Conservation (phyloP, 2,113 vertebrate genomes). For the Scophthalmus maximus region DNA sequence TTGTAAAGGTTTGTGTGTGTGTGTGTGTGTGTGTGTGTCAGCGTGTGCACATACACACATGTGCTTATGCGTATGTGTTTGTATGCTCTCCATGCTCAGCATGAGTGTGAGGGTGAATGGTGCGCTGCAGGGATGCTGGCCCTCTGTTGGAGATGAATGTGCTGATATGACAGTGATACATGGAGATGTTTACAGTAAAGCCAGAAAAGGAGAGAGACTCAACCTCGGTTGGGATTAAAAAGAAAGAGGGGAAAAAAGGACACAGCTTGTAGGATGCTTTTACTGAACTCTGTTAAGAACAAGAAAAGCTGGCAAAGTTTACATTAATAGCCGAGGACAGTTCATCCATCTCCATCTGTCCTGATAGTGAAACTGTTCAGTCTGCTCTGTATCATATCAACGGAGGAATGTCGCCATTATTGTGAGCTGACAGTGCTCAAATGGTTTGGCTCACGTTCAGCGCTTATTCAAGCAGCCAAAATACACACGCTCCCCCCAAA, state of each 20-base stretch:
- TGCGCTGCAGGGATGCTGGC: constrained; percentile 51
- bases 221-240: constrained; percentile 41
- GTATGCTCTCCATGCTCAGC: constrained; percentile 45
- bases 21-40: not conserved
- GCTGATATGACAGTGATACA: constrained; percentile 81
- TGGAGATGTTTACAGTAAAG: constrained; percentile 80
- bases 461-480: constrained; percentile 57
- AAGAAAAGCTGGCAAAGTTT: constrained; percentile 43
- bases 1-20: constrained; percentile 15
- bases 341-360: constrained; percentile 59
- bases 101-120: constrained; percentile 57
- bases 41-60: constrained; percentile 23
- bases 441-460: constrained; percentile 64
- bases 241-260: constrained; percentile 24
- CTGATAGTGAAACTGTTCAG: constrained; percentile 29
- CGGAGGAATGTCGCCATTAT: constrained; percentile 63
- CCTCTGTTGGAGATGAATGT: constrained; percentile 71
- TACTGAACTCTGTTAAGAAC: constrained; percentile 28
- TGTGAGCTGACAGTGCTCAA: constrained; percentile 46
- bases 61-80: constrained; percentile 26
- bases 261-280: constrained; percentile 54
- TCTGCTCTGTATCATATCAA: constrained; percentile 59
- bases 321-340: constrained; percentile 31
- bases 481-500: constrained; percentile 12
- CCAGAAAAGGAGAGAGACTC: constrained; percentile 22